Percentiles rank a stretch among this genome's conserved stretches.
phyloP scores from a whole-genome alignment of 2,888 invertebrate species.

The Iphiclides podalirius region DNA sequence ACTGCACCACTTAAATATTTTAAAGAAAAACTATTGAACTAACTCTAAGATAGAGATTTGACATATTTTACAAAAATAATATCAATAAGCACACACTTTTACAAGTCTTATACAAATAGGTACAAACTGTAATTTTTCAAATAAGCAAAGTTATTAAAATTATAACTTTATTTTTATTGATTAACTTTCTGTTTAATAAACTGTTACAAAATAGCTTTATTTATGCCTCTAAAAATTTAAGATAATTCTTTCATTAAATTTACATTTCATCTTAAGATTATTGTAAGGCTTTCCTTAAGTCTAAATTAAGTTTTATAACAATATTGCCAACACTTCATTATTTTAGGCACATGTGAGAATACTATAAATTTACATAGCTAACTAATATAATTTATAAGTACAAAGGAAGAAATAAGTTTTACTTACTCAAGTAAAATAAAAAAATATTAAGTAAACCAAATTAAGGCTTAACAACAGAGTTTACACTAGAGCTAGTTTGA shows the following conservation, averaged over 20 bases:
- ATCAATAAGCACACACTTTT: constrained; percentile 4
- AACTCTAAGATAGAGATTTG: too few relatives aligned
- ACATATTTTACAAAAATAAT: too few relatives aligned
- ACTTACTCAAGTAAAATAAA: constrained; percentile 47
- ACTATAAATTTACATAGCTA: constrained; percentile 48
- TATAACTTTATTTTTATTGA: too few relatives aligned
- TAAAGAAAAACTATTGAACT: too few relatives aligned
- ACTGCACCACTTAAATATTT: too few relatives aligned
- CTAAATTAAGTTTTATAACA: constrained; percentile 38
- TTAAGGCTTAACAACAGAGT: constrained; percentile 63
- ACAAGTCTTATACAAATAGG: not conserved
- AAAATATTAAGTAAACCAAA: constrained; percentile 36
- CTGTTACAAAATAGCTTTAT: too few relatives aligned
- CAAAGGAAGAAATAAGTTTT: constrained; percentile 70
- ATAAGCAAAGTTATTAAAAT: too few relatives aligned
- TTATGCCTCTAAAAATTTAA: not conserved
- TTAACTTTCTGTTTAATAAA: too few relatives aligned
- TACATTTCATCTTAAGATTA: constrained; percentile 23
- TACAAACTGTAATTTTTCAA: too few relatives aligned
- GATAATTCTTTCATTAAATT: constrained; percentile 11
- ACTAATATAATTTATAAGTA: constrained; percentile 67
- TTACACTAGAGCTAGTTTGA: constrained; percentile 42
- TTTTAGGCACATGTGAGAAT: constrained; percentile 74
- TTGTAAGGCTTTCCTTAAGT: constrained; percentile 21
- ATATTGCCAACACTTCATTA: constrained; percentile 61